Conservation (phyloP, 2,797 vertebrate genomes). For the Sebastes alutus region DNA sequence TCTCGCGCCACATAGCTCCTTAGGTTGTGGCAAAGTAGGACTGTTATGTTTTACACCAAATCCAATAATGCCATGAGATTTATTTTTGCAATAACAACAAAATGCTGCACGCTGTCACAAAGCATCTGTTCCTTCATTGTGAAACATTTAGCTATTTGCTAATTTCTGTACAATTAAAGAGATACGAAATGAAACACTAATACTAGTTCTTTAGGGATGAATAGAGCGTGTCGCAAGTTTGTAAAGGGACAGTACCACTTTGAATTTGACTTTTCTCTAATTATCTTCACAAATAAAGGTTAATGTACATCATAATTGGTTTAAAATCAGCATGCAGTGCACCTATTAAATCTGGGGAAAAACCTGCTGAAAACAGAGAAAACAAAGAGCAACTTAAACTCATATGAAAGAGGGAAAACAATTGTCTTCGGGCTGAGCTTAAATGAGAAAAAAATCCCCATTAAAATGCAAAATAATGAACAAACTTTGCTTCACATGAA, state of each 20-base stretch:
- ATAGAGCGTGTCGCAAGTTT: neutral
- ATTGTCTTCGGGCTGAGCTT: neutral
- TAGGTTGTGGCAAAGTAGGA: slow-evolving; percentile 37
- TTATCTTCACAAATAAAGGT: neutral
- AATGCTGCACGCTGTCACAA: neutral
- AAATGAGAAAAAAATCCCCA: neutral
- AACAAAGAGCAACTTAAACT: neutral
- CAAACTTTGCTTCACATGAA: neutral
- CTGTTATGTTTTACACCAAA: slow-evolving; percentile 51
- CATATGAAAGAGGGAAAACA: neutral
- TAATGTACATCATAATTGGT: neutral
- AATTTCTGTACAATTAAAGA: slow-evolving; percentile 15
- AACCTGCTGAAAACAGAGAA: neutral
- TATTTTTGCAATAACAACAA: slow-evolving; percentile 37
- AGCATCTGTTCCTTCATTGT: neutral
- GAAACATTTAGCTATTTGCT: slow-evolving; percentile 1
- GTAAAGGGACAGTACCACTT: neutral
- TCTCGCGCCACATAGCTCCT: slow-evolving; percentile 10
- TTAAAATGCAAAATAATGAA: slow-evolving; percentile 18
- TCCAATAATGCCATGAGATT: slow-evolving; percentile 44
- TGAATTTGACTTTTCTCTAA: neutral
- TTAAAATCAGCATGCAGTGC: neutral
- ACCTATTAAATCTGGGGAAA: neutral
- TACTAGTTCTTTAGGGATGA: neutral
- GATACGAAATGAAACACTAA: neutral